phyloP scores from a whole-genome alignment of 2,888 invertebrate genomes.

The Ormyrus nitidulus region DNA sequence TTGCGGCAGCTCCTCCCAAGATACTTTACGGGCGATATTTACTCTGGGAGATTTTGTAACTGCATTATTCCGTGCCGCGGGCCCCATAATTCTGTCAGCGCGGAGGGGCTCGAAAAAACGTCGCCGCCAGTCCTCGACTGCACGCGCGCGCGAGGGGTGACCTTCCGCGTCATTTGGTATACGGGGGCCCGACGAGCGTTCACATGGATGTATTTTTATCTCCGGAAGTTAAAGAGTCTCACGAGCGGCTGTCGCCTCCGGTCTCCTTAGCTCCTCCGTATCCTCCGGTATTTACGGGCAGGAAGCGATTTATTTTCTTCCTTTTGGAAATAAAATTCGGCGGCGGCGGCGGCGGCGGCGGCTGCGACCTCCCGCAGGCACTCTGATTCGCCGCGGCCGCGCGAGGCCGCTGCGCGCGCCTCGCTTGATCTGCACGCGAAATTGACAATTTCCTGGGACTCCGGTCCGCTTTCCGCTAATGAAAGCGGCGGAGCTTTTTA shows the following conservation, averaged over 20 bases:
- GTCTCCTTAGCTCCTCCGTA: neutral
- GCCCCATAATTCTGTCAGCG: slow-evolving; percentile 27
- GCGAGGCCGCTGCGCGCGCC: no score
- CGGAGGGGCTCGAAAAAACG: slow-evolving; percentile 1
- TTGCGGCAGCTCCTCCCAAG: neutral
- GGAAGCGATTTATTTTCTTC: slow-evolving; percentile 51
- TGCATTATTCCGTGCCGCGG: neutral
- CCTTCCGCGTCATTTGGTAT: slow-evolving; percentile 43
- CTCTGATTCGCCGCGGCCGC: neutral
- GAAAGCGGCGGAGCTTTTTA: no score
- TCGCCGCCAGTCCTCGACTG: neutral
- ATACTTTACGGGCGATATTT: slow-evolving; percentile 39
- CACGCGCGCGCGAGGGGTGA: neutral
- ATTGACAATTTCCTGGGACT: no score
- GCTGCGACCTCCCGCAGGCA: slow-evolving; percentile 17
- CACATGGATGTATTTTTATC: slow-evolving; percentile 49
- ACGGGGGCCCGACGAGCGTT: neutral
- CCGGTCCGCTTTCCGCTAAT: no score
- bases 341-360: neutral
- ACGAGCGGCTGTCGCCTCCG: slow-evolving; percentile 7
- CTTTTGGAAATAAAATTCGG: slow-evolving; percentile 46
- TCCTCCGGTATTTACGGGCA: slow-evolving; percentile 17
- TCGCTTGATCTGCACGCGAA: no score
- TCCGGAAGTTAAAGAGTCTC: slow-evolving; percentile 43
- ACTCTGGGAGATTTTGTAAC: slow-evolving; percentile 23